Evolutionary conservation across 2,113 vertebrate species (phyloP).

Genomic region (Channa argus): DNA sequence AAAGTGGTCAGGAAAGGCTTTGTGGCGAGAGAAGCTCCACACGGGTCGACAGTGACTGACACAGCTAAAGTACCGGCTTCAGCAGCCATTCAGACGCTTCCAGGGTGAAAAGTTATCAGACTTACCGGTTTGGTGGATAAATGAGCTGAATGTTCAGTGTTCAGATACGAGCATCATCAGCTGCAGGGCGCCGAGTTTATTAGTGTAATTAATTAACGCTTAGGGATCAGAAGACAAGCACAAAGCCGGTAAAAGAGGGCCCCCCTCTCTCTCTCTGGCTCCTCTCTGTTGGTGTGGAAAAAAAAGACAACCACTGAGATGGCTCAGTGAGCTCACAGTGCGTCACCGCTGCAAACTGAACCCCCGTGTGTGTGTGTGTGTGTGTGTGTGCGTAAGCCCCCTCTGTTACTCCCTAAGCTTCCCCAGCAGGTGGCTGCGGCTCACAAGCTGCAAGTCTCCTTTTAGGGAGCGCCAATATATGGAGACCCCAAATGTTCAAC

Average conservation of each 20-base stretch:
- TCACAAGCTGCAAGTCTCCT: neutral
- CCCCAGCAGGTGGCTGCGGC: neutral
- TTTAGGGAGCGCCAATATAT: neutral
- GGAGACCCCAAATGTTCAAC: neutral
- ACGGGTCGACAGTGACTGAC: conserved; percentile 15
- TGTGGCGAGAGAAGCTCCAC: conserved; percentile 34
- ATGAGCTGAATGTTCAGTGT: conserved; percentile 58
- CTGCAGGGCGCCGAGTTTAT: neutral
- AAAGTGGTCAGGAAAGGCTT: conserved; percentile 47
- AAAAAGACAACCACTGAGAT: conserved; percentile 58
- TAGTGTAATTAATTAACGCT: conserved; percentile 21
- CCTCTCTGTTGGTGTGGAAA: conserved; percentile 13
- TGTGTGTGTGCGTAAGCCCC: conserved; percentile 21
- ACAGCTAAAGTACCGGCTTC: conserved; percentile 53
- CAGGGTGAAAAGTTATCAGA: conserved; percentile 37
- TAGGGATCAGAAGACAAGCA: conserved; percentile 43
- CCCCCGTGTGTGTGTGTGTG: conserved; percentile 34
- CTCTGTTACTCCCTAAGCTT: conserved; percentile 17
- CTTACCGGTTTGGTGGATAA: conserved; percentile 77
- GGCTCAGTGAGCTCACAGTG: conserved; percentile 69
- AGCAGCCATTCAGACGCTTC: conserved; percentile 13
- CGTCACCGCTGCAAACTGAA: conserved; percentile 75
- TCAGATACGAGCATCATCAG: conserved; percentile 49
- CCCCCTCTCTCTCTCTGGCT: conserved; percentile 13
- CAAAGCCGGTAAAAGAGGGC: conserved; percentile 67